Evolutionary conservation across 2,113 vertebrate genomes (phyloP).

Genomic region (Sitta europaea): DNA sequence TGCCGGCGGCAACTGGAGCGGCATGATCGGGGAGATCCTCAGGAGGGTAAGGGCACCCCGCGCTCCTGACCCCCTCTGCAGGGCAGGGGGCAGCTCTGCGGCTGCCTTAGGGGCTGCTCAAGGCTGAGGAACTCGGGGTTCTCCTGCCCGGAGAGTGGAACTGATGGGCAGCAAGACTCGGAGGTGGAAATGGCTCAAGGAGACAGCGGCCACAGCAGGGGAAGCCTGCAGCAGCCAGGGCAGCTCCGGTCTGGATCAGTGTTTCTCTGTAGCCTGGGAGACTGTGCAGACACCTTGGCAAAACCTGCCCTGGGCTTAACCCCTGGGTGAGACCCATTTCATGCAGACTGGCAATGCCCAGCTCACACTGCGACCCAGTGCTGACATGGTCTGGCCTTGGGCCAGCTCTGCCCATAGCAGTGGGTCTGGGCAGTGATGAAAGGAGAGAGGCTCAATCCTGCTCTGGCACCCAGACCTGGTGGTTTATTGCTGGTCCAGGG

Average conservation of each 20-base stretch:
- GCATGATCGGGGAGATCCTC: conserved; percentile 85
- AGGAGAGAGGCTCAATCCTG: no score
- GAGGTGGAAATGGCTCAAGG: not conserved
- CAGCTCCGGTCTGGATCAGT: not conserved
- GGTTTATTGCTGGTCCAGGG: no score
- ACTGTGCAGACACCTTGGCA: not conserved
- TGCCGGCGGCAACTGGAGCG: conserved; percentile 75
- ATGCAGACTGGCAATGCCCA: not conserved
- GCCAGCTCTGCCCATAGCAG: no score
- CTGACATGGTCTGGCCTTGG: no score
- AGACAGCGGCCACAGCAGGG: not conserved
- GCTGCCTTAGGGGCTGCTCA: rapidly evolving
- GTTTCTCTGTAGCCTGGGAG: not conserved
- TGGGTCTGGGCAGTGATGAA: no score
- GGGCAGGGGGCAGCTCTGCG: not conserved
- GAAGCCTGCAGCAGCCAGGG: rapidly evolving
- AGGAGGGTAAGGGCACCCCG: conserved; percentile 55
- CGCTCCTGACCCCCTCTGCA: rapidly evolving
- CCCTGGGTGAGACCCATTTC: not conserved
- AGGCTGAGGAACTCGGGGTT: not conserved
- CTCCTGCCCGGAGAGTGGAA: not conserved
- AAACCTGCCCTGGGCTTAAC: not conserved
- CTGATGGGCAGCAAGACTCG: rapidly evolving
- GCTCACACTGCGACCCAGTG: no score
- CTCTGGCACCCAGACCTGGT: no score